Conservation (phyloP, 2,888 invertebrate genomes). For the Callinectes sapidus region DNA sequence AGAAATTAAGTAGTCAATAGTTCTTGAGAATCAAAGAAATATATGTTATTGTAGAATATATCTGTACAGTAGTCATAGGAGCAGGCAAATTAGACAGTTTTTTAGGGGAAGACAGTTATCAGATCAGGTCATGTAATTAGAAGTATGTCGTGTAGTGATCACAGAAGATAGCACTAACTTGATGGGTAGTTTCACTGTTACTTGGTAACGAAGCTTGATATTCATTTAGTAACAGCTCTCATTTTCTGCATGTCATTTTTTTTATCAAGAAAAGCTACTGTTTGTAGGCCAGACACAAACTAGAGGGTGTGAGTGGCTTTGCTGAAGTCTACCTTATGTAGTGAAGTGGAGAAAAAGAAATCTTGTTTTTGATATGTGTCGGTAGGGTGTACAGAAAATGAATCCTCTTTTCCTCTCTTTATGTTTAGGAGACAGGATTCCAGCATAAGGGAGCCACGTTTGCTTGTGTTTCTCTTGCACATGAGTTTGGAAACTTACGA, state of each 20-base stretch:
- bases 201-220: neutral
- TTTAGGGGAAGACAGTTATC: neutral
- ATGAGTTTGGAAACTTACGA: no score
- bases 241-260: neutral
- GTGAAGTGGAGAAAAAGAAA: neutral
- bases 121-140: neutral
- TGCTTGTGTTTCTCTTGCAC: no score
- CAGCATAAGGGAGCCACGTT: no score
- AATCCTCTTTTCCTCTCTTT: no score
- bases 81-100: neutral
- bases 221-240: neutral
- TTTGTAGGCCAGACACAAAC: neutral
- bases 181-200: neutral
- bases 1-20: neutral
- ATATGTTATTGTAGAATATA: neutral
- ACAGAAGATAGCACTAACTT: neutral
- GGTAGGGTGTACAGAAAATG: no score
- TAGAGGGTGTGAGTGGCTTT: neutral
- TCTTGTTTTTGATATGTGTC: no score
- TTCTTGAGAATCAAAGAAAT: neutral
- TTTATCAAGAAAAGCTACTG: neutral
- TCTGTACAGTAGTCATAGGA: neutral
- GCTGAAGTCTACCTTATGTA: neutral
- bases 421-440: no score
- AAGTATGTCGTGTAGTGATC: neutral